phyloP scores from a whole-genome alignment of 2,797 vertebrate species.

The Poecilia velifera region DNA sequence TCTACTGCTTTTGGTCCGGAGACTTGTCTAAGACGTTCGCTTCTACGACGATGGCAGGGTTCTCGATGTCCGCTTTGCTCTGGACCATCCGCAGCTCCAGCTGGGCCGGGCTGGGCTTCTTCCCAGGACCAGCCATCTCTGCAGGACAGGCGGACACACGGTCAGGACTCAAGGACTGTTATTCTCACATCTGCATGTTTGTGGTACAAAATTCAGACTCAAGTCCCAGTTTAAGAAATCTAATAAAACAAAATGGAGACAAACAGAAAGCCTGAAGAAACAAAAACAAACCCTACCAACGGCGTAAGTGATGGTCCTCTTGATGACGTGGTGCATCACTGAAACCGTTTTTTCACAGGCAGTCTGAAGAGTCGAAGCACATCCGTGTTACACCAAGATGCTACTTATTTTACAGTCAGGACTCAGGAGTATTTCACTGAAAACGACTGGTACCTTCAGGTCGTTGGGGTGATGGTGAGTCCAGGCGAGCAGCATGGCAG shows the following conservation, averaged over 20 bases:
- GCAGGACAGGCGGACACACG: slow-evolving; percentile 33
- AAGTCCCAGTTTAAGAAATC: too few species aligned
- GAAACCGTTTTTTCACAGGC: slow-evolving; percentile 97
- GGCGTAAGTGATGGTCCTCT: slow-evolving; percentile 90
- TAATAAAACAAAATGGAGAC: not conserved
- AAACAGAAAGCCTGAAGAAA: slow-evolving; percentile 5
- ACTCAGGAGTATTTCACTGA: not conserved
- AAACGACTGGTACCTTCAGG: slow-evolving; percentile 84
- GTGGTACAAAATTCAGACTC: too few species aligned
- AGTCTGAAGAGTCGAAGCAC: slow-evolving; percentile 73
- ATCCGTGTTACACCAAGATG: not conserved
- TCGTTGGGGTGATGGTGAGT: slow-evolving; percentile 92
- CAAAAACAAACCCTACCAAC: slow-evolving; percentile 72
- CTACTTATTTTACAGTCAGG: not conserved
- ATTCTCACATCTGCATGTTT: too few species aligned
- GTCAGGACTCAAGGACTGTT: too few species aligned
- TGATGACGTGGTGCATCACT: slow-evolving; percentile 94
- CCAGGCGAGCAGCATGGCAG: slow-evolving; percentile 96
- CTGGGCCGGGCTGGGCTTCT: slow-evolving; percentile 88
- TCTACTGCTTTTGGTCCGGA: slow-evolving; percentile 10
- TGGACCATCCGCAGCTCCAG: slow-evolving; percentile 97
- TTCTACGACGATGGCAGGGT: slow-evolving; percentile 87
- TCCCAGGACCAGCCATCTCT: slow-evolving; percentile 89
- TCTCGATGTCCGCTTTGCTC: slow-evolving; percentile 95
- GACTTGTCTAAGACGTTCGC: slow-evolving; percentile 83